Base-by-base conservation (phyloP, 2,888 invertebrate species). In the Leucozona laternaria region DNA sequence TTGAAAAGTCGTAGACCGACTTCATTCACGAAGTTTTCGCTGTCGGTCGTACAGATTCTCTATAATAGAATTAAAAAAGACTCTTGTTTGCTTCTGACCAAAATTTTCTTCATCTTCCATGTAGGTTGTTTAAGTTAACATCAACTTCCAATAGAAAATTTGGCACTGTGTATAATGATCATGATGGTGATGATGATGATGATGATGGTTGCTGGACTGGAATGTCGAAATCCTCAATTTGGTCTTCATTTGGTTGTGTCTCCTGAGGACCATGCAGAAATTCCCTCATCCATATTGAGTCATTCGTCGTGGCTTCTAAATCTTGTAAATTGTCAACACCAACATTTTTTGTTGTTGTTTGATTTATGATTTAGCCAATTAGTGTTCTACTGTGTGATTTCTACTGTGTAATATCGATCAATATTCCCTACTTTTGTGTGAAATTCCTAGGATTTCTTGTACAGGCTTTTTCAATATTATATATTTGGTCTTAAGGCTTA, bases 291-390 rank as follows among this genome's bases (percentile, higher is more conserved):
- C 71, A 83, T 64, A 82, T 71, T 58, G 25, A 53, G 75, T 17
- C n/a, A 50, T 31, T 17, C 15, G 17, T n/a, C 58, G 68, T 34
- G 40, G 31, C 40, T 60, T 25, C 13, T 37, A 50, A 57, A 58
- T 48, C 79, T 72, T n/a, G 57, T 57, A 58, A 28, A 45, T 17
- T 28, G 17, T 45, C 64, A 43, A 22, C 22, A 13, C 64, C 25
- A n/a, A 64, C 64, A 34, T 66, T 15, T 20, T 31, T 17, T n/a
- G n/a, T 57, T 57, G 17, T 25, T 58, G 20, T 76, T 81, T 85
- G 81, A 81, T 85, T 85, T 81, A 85, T 85, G 68, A 85, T 68
- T 73, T 62, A 55, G 68, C 77, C 85, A 84, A 76, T 85, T 81
- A 81, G 77, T 85, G 76, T 60, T 73, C 48, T 45, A 40, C 55